Conservation (phyloP, 2,888 invertebrate genomes). For the Clostera curtula region DNA sequence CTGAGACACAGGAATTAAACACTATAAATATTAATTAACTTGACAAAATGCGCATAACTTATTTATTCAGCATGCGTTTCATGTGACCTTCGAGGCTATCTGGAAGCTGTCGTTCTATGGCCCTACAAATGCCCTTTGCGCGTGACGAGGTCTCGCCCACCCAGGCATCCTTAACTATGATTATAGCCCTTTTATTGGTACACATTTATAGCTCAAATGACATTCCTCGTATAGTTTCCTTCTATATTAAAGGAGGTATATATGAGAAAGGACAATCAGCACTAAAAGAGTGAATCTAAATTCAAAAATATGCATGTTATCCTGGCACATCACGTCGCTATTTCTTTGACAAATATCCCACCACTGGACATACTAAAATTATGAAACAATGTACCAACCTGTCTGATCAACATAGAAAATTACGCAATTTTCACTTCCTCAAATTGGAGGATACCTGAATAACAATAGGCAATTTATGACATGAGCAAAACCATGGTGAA, state of each 20-base stretch:
- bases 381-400: too few species aligned
- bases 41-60: constrained; percentile 29
- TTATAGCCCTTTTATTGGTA: constrained; percentile 42
- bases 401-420: too few species aligned
- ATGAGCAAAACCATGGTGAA: too few species aligned
- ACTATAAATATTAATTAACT: constrained; percentile 20
- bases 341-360: too few species aligned
- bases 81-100: constrained; percentile 43
- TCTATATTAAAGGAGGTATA: constrained; percentile 20
- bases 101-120: constrained; percentile 42
- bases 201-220: constrained; percentile 47
- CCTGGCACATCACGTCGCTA: too few species aligned
- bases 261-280: constrained; percentile 14
- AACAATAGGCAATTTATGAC: too few species aligned
- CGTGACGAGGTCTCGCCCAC: constrained; percentile 57
- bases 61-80: constrained; percentile 49
- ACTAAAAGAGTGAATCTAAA: too few species aligned
- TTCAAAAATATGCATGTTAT: too few species aligned
- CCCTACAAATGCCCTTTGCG: constrained; percentile 56
- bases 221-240: constrained; percentile 44
- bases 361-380: too few species aligned
- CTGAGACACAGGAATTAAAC: too few species aligned
- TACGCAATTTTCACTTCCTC: constrained; percentile 21
- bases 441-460: too few species aligned
- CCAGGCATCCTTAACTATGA: constrained; percentile 29